Percentiles rank a stretch among this genome's conserved stretches.
Conservation (phyloP, 2,113 vertebrate species). For the Lamprologus speciosus region DNA sequence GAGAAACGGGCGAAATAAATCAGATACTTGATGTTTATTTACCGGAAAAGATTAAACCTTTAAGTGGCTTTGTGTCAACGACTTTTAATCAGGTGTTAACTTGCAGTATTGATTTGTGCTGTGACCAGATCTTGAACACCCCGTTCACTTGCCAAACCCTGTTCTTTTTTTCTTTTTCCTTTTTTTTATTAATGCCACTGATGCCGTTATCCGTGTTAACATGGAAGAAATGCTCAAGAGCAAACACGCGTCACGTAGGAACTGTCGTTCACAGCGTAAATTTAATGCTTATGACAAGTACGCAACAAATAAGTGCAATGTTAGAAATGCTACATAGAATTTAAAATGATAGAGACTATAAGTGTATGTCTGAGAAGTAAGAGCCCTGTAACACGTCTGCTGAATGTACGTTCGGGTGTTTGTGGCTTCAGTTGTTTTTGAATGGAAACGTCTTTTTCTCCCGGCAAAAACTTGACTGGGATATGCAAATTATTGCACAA, state of each 20-base stretch:
- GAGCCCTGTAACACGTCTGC: background rate
- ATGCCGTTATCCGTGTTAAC: background rate
- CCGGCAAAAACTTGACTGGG: background rate
- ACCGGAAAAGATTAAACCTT: background rate
- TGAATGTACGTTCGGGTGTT: constrained; percentile 45
- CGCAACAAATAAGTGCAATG: constrained; percentile 41
- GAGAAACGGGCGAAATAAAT: background rate
- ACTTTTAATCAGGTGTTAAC: constrained; percentile 27
- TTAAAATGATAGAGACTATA: background rate
- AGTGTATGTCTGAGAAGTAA: background rate
- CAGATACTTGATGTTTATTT: constrained; percentile 7
- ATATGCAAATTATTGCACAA: constrained; percentile 54
- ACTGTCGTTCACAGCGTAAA: background rate
- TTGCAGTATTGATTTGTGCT: constrained; percentile 45
- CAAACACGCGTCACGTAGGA: background rate
- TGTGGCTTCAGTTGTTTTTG: background rate
- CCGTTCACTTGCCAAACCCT: constrained; percentile 1
- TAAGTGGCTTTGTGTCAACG: background rate
- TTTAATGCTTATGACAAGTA: background rate
- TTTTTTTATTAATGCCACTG: constrained; percentile 10
- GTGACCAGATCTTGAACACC: constrained; percentile 19
- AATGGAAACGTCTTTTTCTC: background rate
- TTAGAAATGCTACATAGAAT: background rate
- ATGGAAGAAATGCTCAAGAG: background rate
- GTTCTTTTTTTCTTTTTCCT: background rate